A percentile compares a stretch with the other conserved stretches of the same genome.
Conservation (phyloP, 2,888 invertebrate species). For the Eretmocerus hayati region DNA sequence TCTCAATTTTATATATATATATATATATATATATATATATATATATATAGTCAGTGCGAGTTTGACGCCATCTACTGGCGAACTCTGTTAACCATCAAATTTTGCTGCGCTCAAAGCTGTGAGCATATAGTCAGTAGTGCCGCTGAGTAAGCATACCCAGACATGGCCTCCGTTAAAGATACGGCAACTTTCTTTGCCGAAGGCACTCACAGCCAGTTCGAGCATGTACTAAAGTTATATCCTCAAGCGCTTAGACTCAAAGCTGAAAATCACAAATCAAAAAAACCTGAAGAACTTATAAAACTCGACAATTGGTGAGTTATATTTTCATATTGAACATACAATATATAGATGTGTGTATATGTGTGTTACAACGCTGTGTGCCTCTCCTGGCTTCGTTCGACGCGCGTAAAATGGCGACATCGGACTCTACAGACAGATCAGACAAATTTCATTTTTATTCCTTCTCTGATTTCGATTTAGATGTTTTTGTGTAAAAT, state of each 20-base stretch:
- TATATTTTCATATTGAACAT: too few relatives aligned
- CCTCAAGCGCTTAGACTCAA: conserved; percentile 85
- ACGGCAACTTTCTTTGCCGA: conserved; percentile 90
- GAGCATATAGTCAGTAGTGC: too few relatives aligned
- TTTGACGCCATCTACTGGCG: too few relatives aligned
- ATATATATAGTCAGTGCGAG: background rate
- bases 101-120: too few relatives aligned
- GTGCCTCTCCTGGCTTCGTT: background rate
- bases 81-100: too few relatives aligned
- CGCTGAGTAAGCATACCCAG: conserved; percentile 28
- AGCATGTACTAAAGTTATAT: conserved; percentile 83
- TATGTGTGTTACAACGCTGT: too few relatives aligned
- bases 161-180: conserved; percentile 82
- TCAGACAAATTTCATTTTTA: too few relatives aligned
- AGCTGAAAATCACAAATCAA: conserved; percentile 75
- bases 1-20: conserved; percentile 2
- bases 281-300: conserved; percentile 90
- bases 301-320: conserved; percentile 94
- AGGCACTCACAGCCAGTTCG: conserved; percentile 80
- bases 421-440: conserved; percentile 1
- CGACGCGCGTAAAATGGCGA: conserved; percentile 7
- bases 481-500: too few relatives aligned
- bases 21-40: background rate
- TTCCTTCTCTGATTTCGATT: too few relatives aligned
- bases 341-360: background rate